Conservation (phyloP, 2,888 invertebrate genomes). For the Eurytoma californica region DNA sequence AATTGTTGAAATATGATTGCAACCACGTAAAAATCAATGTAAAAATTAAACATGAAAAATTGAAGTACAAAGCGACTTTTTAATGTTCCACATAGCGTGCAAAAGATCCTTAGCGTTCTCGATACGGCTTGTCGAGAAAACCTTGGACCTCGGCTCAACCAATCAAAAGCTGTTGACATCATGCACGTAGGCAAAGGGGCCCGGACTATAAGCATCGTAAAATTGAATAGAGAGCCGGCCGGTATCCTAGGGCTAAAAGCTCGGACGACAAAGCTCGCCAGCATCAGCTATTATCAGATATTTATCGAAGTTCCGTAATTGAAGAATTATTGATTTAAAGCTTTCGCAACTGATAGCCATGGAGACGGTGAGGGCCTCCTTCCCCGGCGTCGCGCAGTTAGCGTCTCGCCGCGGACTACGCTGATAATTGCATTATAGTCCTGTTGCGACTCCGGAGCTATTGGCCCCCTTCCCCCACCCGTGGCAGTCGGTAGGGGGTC, state of each 20-base stretch:
- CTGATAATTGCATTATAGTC: conserved; percentile 66
- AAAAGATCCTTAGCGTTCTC: too few relatives aligned
- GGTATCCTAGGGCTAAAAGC: neutral
- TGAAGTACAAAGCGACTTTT: too few relatives aligned
- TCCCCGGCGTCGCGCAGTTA: conserved; percentile 11
- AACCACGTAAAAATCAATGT: too few relatives aligned
- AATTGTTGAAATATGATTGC: too few relatives aligned
- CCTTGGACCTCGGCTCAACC: too few relatives aligned
- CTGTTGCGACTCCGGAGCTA: conserved; percentile 22
- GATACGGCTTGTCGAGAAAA: too few relatives aligned
- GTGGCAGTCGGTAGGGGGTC: conserved; percentile 55
- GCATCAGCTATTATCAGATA: neutral
- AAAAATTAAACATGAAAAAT: too few relatives aligned
- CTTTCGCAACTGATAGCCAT: conserved; percentile 30
- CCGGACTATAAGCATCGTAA: neutral
- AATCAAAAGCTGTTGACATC: too few relatives aligned
- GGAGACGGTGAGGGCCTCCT: neutral
- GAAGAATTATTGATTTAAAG: conserved; percentile 40
- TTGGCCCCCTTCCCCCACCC: conserved; percentile 15
- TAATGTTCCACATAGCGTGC: too few relatives aligned
- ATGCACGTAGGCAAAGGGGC: neutral
- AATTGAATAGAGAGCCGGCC: neutral
- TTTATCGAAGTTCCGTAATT: neutral
- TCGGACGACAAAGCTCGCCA: neutral
- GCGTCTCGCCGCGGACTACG: conserved; percentile 56